These are phyloP conservation scores for Crenuchus spilurus DNA, from an alignment of 2,797 vertebrate species.

Conservation along the genomic window DNA sequence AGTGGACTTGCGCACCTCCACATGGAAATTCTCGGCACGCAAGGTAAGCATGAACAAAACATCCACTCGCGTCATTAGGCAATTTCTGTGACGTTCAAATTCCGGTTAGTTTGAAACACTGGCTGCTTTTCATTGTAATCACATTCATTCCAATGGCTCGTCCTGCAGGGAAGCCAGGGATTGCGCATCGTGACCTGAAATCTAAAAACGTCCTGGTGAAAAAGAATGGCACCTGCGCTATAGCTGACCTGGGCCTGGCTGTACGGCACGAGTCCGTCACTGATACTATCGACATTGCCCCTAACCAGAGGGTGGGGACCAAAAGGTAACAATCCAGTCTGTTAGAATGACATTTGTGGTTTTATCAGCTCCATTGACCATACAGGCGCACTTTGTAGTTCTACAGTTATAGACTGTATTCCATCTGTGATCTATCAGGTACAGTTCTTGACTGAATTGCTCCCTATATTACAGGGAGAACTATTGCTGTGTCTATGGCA, in stretches of 20 bases:
- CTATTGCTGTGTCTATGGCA: no score
- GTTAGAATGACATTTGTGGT: no score
- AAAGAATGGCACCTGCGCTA: conserved; percentile 95
- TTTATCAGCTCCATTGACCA: no score
- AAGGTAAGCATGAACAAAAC: conserved; percentile 79
- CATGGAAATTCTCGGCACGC: conserved; percentile 99
- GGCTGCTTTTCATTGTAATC: background rate
- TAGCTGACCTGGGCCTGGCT: conserved; percentile 95
- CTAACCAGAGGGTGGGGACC: conserved; percentile 96
- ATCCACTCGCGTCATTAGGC: background rate
- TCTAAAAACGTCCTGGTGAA: conserved; percentile 99
- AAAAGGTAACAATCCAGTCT: conserved; percentile 87
- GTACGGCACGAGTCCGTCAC: conserved; percentile 95
- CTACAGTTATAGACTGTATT: no score
- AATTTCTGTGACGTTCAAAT: background rate
- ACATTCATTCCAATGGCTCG: conserved; percentile 1
- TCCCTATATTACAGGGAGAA: no score
- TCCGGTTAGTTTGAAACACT: background rate
- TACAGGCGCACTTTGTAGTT: no score
- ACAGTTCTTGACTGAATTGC: no score
- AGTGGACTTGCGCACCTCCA: conserved; percentile 96
- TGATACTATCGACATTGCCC: conserved; percentile 97
- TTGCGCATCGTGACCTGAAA: conserved; percentile 96
- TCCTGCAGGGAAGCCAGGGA: conserved; percentile 92
- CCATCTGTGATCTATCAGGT: no score